phyloP scores from a whole-genome alignment of 2,888 invertebrate species.

The Folsomia candida region DNA sequence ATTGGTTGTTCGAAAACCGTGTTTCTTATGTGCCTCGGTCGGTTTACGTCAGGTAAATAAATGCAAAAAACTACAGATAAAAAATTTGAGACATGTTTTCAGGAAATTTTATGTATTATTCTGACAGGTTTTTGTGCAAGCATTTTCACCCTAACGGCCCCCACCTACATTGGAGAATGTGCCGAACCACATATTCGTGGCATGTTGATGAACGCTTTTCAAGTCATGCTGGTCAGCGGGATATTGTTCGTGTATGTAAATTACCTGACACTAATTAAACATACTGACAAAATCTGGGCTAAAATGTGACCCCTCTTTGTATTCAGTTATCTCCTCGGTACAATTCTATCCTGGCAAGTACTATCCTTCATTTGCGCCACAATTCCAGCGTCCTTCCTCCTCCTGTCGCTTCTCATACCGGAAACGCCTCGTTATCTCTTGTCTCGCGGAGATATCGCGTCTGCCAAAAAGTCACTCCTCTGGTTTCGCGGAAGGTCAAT shows the following conservation, averaged over 20 bases:
- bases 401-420: constrained; percentile 77
- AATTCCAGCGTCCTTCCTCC: constrained; percentile 68
- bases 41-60: constrained; percentile 51
- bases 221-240: constrained; percentile 65
- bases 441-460: constrained; percentile 58
- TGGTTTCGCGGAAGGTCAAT: constrained; percentile 69
- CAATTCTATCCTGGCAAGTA: constrained; percentile 62
- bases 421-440: constrained; percentile 67
- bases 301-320: no score
- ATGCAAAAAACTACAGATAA: not conserved
- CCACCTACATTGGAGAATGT: constrained; percentile 81
- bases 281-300: no score
- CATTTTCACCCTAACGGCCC: constrained; percentile 77
- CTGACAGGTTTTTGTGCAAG: constrained; percentile 74
- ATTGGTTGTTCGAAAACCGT: constrained; percentile 50
- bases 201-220: constrained; percentile 79
- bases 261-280: not conserved
- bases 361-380: constrained; percentile 67
- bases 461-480: constrained; percentile 68
- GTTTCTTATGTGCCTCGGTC: constrained; percentile 57
- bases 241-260: constrained; percentile 38
- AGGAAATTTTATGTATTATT: no score
- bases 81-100: not conserved
- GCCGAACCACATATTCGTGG: constrained; percentile 80
- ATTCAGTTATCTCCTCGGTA: constrained; percentile 70